Percentiles rank a stretch among this genome's conserved stretches.
phyloP scores from a whole-genome alignment of 2,797 vertebrate genomes.

The Xerus rutilus region DNA sequence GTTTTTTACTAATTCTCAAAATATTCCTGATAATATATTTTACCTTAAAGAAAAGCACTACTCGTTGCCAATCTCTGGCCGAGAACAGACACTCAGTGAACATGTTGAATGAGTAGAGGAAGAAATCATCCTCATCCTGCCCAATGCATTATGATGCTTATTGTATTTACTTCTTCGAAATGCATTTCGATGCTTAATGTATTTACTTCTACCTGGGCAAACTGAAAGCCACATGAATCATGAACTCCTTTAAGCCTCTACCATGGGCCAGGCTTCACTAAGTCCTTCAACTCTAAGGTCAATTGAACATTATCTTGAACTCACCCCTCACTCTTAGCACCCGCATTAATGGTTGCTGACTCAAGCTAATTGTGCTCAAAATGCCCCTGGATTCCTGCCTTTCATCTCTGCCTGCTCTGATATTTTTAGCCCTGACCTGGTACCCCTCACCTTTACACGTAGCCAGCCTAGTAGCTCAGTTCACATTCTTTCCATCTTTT shows the following conservation, averaged over 20 bases:
- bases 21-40: constrained; percentile 44
- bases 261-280: not conserved
- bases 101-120: not conserved
- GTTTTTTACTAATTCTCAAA: constrained; percentile 49
- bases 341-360: not conserved
- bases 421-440: not conserved
- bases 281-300: not conserved
- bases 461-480: not conserved
- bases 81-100: not conserved
- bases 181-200: too few relatives aligned
- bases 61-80: not conserved
- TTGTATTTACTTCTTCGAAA: too few relatives aligned
- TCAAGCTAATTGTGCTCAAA: not conserved
- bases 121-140: not conserved
- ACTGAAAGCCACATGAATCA: not conserved
- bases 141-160: too few relatives aligned
- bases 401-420: not conserved
- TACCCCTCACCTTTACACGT: not conserved
- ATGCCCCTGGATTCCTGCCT: not conserved
- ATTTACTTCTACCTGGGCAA: not conserved
- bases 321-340: not conserved
- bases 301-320: not conserved
- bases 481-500: not conserved
- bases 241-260: not conserved
- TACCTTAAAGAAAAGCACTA: not conserved